phyloP scores from a whole-genome alignment of 2,888 invertebrate species.

The Epinotia bilunana region DNA sequence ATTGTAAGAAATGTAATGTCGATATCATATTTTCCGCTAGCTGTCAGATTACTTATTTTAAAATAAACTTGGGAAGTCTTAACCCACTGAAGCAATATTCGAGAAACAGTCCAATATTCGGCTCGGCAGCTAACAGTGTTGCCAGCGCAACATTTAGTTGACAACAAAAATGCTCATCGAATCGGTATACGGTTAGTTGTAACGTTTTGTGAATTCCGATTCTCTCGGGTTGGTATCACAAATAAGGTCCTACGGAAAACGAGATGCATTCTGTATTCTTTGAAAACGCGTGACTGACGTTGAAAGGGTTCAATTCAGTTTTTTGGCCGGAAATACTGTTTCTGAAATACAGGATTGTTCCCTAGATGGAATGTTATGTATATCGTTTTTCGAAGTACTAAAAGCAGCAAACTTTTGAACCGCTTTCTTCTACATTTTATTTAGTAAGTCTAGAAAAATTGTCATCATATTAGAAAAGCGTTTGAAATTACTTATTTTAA shows the following conservation, averaged over 20 bases:
- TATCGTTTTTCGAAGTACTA: slow-evolving; percentile 26
- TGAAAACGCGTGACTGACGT: neutral
- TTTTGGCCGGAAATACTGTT: neutral
- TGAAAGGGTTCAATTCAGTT: too few species aligned
- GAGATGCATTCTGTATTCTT: neutral
- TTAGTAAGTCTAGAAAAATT: neutral
- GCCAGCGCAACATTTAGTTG: slow-evolving; percentile 24
- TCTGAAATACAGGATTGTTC: neutral
- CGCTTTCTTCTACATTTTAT: neutral
- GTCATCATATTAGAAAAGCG: too few species aligned
- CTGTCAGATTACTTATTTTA: too few species aligned
- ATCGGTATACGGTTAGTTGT: slow-evolving; percentile 57
- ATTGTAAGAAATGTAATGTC: too few species aligned
- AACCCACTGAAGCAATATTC: neutral
- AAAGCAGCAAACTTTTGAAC: slow-evolving; percentile 21
- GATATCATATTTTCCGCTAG: too few species aligned
- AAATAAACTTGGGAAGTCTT: too few species aligned
- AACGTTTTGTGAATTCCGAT: slow-evolving; percentile 10
- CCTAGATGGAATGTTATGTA: neutral
- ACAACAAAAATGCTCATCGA: slow-evolving; percentile 63
- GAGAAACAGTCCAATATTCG: neutral
- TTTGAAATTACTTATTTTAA: too few species aligned
- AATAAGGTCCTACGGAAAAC: slow-evolving; percentile 18
- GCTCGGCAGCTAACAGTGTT: slow-evolving; percentile 11
- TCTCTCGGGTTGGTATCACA: neutral